Evolutionary conservation across 1,140 invertebrate species (phyloP).

Genomic region (Saccostrea echinata): DNA sequence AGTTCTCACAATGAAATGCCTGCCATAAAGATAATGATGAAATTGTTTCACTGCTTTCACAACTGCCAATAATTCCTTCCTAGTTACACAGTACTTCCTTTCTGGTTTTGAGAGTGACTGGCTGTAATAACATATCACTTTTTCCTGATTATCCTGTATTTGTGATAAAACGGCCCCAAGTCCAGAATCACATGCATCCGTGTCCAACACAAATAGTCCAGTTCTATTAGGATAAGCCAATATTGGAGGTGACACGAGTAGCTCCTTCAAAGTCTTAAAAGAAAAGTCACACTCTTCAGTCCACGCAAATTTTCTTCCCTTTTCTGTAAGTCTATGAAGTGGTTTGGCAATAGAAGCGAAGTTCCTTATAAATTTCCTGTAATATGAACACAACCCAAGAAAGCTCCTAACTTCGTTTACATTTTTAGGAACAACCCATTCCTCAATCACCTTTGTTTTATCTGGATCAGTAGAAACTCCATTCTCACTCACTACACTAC

Average conservation of each 20-base stretch:
- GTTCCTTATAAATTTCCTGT: background rate
- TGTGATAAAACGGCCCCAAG: slow-evolving; percentile 71
- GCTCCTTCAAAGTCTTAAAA: slow-evolving; percentile 58
- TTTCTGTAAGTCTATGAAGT: slow-evolving; percentile 54
- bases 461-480: slow-evolving; percentile 31
- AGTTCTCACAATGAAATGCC: background rate
- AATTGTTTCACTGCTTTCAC: slow-evolving; percentile 33
- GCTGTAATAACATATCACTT: slow-evolving; percentile 61
- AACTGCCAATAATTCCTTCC: slow-evolving; percentile 45
- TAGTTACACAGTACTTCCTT: slow-evolving; percentile 77
- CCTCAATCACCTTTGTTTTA: slow-evolving; percentile 1
- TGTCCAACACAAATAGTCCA: slow-evolving; percentile 54
- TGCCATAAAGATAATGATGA: background rate
- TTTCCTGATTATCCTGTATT: slow-evolving; percentile 58
- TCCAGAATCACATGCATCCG: slow-evolving; percentile 60
- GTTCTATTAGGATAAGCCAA: background rate
- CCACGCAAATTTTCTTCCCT: slow-evolving; percentile 59
- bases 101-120: slow-evolving; percentile 62
- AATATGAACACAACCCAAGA: slow-evolving; percentile 48
- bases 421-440: background rate
- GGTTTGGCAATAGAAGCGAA: background rate
- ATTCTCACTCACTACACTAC: slow-evolving; percentile 20
- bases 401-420: slow-evolving; percentile 60
- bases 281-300: slow-evolving; percentile 41
- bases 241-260: slow-evolving; percentile 17